phyloP scores from a whole-genome alignment of 2,888 invertebrate genomes.

The Halictus quadricinctus region DNA sequence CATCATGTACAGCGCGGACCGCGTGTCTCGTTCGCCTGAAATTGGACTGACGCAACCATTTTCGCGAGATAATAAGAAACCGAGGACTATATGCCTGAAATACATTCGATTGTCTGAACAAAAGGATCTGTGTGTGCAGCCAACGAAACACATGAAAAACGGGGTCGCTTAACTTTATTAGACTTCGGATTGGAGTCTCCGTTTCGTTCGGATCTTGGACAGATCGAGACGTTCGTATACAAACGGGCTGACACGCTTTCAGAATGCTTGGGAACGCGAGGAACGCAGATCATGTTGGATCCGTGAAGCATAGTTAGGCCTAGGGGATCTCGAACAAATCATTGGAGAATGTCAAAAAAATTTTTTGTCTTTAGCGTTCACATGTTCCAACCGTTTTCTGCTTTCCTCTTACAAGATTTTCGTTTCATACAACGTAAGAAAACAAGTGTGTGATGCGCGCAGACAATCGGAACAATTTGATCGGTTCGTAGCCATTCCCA shows the following conservation, averaged over 20 bases:
- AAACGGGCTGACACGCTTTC: constrained; percentile 34
- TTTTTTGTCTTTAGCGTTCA: neutral
- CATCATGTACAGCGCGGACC: constrained; percentile 62
- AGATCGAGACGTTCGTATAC: constrained; percentile 36
- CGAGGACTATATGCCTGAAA: constrained; percentile 34
- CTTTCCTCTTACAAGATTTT: constrained; percentile 56
- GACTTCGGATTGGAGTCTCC: constrained; percentile 32
- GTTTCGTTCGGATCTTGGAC: constrained; percentile 41
- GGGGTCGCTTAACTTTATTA: constrained; percentile 30
- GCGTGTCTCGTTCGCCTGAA: constrained; percentile 54
- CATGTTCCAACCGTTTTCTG: constrained; percentile 36
- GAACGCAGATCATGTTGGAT: constrained; percentile 46
- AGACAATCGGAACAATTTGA: constrained; percentile 30
- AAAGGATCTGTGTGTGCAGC: constrained; percentile 31
- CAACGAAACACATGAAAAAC: constrained; percentile 15
- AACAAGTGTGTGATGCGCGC: constrained; percentile 45
- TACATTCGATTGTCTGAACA: constrained; percentile 28
- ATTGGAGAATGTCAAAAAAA: constrained; percentile 1
- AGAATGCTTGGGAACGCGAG: constrained; percentile 28
- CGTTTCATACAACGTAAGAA: constrained; percentile 14
- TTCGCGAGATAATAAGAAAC: constrained; percentile 26
- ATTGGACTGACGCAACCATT: constrained; percentile 53
- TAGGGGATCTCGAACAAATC: constrained; percentile 29
- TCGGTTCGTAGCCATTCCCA: too few species aligned
- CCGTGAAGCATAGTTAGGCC: constrained; percentile 44